Evolutionary conservation across 2,888 invertebrate species (phyloP), one percentile per base, ranked within the genome.

Genomic region (Diplolepis rosae): DNA sequence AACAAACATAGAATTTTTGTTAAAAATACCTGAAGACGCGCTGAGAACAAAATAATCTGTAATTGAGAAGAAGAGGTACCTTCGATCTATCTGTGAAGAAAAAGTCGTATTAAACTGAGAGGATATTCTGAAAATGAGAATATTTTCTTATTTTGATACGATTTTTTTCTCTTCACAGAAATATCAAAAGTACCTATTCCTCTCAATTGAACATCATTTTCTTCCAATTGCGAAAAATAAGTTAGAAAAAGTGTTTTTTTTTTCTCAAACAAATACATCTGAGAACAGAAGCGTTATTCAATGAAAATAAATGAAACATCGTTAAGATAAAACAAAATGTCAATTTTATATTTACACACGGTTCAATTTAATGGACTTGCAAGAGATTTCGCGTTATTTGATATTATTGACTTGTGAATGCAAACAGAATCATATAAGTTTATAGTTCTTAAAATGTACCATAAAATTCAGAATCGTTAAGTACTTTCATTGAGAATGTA

Each of bases 341-440:
- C 61, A 39, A 39, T 50, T 68, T 68, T 73, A 71, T 74, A 69
- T 77, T 77, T 71, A 52, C 67, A 61, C 27, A 61, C 67, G 65
- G 73, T 74, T 81, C 79, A 76, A 80, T 78, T 81, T 76, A 73
- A 76, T 71, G 35, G 75, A 65, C 65, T 65, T 65, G 39, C 56
- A 54, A 65, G 67, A 72, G 72, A 71, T 79, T 54, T 52, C 42
- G 67, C 56, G 30, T 73, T 72, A 81, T 81, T 77, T 72, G 73
- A 78, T 79, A 73, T 74, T 68, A 71, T 73, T 71, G 24, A 65
- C 52, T 68, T 48, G 61, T 52, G 18, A 56, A 35, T 35, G 15
- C 32, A 30, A 35, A 56, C 35, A 56, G 56, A 15, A 56, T 32
- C 35, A 56, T 56, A 56, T 56, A 56, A 56, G 35, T 56, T 56